phyloP scores from a whole-genome alignment of 2,888 invertebrate species.

The Aradus depressus region DNA sequence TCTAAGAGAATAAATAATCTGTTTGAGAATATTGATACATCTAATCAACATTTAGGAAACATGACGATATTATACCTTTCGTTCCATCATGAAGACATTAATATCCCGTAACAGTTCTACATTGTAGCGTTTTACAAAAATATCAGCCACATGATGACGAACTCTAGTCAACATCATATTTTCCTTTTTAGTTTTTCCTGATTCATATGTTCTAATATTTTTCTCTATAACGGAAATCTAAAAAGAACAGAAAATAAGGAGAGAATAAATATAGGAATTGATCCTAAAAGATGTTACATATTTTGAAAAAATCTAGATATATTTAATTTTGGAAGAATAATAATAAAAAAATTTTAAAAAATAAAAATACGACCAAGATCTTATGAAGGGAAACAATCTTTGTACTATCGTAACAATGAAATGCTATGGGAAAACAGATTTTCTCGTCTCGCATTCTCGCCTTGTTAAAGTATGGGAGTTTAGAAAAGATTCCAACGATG shows the following conservation, averaged over 20 bases:
- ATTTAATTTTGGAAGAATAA: not conserved
- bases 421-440: too few species aligned
- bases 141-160: constrained; percentile 42
- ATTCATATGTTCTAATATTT: constrained; percentile 24
- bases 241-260: too few species aligned
- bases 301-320: not conserved
- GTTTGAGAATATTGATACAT: too few species aligned
- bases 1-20: too few species aligned
- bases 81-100: too few species aligned
- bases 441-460: too few species aligned
- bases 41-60: too few species aligned
- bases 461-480: too few species aligned
- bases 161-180: constrained; percentile 39
- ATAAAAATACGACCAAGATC: not conserved
- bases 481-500: too few species aligned
- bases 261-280: not conserved
- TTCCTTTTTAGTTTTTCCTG: constrained; percentile 7
- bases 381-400: too few species aligned
- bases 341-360: not conserved
- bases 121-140: constrained; percentile 49
- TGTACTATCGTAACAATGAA: too few species aligned
- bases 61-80: too few species aligned
- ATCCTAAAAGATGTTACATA: not conserved
- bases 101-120: constrained; percentile 42
- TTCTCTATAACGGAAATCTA: constrained; percentile 30